phyloP scores from a whole-genome alignment of 1,140 invertebrate species.

The Scaptomyza montana region DNA sequence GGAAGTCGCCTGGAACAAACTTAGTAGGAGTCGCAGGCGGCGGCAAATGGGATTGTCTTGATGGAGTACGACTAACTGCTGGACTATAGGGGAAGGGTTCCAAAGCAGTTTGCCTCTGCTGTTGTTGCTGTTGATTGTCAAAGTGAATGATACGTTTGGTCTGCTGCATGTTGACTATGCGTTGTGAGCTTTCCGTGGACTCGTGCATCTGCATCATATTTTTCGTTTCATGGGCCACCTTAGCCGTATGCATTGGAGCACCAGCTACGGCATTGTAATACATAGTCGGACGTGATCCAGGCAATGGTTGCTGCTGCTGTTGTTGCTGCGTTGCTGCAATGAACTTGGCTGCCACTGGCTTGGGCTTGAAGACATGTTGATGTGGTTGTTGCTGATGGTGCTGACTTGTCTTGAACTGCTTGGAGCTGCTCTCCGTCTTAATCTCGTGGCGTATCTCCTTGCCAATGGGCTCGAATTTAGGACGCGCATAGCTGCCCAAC shows the following conservation, averaged over 20 bases:
- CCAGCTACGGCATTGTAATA: constrained; percentile 86
- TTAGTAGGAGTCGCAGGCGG: constrained; percentile 87
- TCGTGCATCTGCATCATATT: constrained; percentile 89
- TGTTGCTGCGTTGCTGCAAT: constrained; percentile 85
- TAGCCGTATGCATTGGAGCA: constrained; percentile 85
- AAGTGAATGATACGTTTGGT: constrained; percentile 88
- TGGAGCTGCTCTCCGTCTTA: constrained; percentile 64
- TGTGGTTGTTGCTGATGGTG: constrained; percentile 63
- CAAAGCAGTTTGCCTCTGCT: constrained; percentile 54
- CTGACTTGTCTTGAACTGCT: constrained; percentile 67
- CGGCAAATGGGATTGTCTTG: constrained; percentile 78
- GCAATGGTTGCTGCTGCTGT: constrained; percentile 85
- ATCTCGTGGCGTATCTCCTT: constrained; percentile 84
- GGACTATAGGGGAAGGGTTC: constrained; percentile 85
- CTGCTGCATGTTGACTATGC: constrained; percentile 88
- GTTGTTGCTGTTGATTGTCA: constrained; percentile 84
- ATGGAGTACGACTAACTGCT: constrained; percentile 73
- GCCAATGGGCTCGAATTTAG: constrained; percentile 86
- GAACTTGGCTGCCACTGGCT: constrained; percentile 83
- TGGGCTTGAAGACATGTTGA: constrained; percentile 84
- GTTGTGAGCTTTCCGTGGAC: constrained; percentile 87
- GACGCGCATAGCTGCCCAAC: constrained; percentile 82
- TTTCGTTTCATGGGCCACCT: constrained; percentile 87
- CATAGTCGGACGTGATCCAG: constrained; percentile 71
- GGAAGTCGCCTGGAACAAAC: constrained; percentile 88